These are phyloP conservation scores for Dicranocentrus wangi DNA, from an alignment of 2,888 invertebrate genomes.

Conservation along the genomic window DNA sequence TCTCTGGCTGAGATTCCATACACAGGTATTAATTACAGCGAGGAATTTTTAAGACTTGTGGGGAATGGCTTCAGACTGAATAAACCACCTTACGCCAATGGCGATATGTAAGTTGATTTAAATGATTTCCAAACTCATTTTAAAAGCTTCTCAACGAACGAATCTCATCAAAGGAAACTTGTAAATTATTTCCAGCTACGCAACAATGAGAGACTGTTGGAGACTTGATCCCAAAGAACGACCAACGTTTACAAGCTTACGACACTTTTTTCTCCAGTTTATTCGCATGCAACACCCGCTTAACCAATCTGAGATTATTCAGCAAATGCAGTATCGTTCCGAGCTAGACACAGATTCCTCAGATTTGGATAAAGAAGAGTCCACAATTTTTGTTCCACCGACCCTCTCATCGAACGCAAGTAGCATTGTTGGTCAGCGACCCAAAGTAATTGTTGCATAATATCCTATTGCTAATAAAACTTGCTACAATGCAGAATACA, in stretches of 20 bases:
- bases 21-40: constrained; percentile 40
- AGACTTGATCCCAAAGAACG: constrained; percentile 50
- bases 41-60: constrained; percentile 55
- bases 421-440: background rate
- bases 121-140: background rate
- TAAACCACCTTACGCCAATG: constrained; percentile 60
- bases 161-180: no score
- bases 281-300: constrained; percentile 57
- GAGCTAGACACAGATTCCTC: constrained; percentile 50
- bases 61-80: constrained; percentile 60
- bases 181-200: constrained; percentile 54
- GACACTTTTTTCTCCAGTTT: constrained; percentile 45
- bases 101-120: constrained; percentile 56
- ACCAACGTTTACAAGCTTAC: constrained; percentile 57
- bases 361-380: constrained; percentile 51
- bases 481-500: no score
- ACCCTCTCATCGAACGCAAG: background rate
- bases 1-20: constrained; percentile 62
- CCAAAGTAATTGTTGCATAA: no score
- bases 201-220: constrained; percentile 66
- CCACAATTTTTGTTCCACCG: constrained; percentile 24
- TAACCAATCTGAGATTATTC: constrained; percentile 51
- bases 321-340: constrained; percentile 46
- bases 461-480: no score
- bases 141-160: background rate